Evolutionary conservation across 2,888 invertebrate genomes (phyloP).

Genomic region (Polylopha cassiicola): DNA sequence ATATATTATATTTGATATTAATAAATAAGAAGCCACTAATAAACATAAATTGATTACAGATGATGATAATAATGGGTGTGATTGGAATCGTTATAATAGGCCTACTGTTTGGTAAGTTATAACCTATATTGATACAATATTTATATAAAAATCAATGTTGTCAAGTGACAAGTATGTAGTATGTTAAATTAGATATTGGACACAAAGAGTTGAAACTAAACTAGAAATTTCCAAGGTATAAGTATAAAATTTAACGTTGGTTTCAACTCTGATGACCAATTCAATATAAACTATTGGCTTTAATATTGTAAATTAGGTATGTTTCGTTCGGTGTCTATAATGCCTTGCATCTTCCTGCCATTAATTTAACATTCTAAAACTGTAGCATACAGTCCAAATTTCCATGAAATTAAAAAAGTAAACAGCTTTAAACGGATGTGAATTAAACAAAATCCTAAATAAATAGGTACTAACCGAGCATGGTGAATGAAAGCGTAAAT

Average conservation of each 20-base stretch:
- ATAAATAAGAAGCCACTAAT: conserved; percentile 5
- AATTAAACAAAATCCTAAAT: no score
- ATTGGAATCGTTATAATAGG: conserved; percentile 89
- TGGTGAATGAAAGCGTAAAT: no score
- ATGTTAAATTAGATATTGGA: conserved; percentile 5
- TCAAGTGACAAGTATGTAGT: conserved; percentile 27
- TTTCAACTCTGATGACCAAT: conserved; percentile 15
- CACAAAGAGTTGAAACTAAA: conserved; percentile 9
- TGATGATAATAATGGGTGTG: conserved; percentile 95
- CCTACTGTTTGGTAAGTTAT: conserved; percentile 90
- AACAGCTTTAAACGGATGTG: no score
- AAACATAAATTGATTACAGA: conserved; percentile 65
- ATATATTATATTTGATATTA: not conserved
- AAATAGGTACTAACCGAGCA: no score
- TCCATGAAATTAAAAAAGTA: no score
- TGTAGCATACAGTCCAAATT: no score
- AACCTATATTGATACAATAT: conserved; percentile 5
- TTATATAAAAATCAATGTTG: conserved; percentile 30
- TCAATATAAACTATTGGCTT: conserved; percentile 19
- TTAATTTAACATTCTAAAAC: not conserved
- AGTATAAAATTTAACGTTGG: not conserved
- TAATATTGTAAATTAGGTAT: conserved; percentile 14
- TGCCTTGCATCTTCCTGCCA: conserved; percentile 10
- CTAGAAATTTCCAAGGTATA: not conserved
- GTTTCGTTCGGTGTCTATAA: conserved; percentile 11